Evolutionary conservation across 2,113 vertebrate genomes (phyloP).

Genomic region (Chloropsis cyanopogon): DNA sequence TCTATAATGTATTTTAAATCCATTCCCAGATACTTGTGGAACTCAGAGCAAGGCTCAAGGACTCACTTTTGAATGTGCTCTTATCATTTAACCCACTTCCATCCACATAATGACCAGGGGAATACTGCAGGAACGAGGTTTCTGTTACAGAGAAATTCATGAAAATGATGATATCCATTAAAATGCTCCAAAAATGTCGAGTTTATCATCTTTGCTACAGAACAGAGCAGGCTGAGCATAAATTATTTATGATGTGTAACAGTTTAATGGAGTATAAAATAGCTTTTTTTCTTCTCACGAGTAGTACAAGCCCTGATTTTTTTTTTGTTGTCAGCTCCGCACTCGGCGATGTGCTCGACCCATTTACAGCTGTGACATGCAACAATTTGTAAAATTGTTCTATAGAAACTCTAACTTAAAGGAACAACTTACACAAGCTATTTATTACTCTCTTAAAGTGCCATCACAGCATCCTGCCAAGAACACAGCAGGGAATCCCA

Average conservation of each 20-base stretch:
- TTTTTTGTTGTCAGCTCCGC: slow-evolving; percentile 56
- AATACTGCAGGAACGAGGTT: background rate
- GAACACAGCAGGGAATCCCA: background rate
- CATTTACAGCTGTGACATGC: slow-evolving; percentile 65
- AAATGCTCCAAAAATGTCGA: slow-evolving; percentile 42
- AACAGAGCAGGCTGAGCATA: slow-evolving; percentile 52
- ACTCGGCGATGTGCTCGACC: slow-evolving; percentile 19
- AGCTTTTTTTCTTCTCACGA: slow-evolving; percentile 55
- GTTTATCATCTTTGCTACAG: slow-evolving; percentile 69
- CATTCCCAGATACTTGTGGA: background rate
- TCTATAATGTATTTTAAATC: background rate
- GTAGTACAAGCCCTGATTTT: slow-evolving; percentile 54
- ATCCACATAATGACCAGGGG: background rate
- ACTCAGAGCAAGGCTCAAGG: background rate
- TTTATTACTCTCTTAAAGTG: slow-evolving; percentile 53
- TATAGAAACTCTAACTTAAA: slow-evolving; percentile 47
- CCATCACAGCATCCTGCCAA: background rate
- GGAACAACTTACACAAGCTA: slow-evolving; percentile 44
- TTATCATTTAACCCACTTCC: background rate
- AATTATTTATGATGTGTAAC: slow-evolving; percentile 76
- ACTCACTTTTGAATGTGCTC: background rate
- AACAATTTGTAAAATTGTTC: slow-evolving; percentile 67
- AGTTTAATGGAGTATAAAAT: slow-evolving; percentile 79
- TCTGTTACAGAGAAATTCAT: background rate
- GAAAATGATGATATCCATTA: slow-evolving; percentile 39